Evolutionary conservation across 2,113 vertebrate genomes (phyloP), one percentile per base, ranked within the genome.

Genomic region (Epinephelus fuscoguttatus): DNA sequence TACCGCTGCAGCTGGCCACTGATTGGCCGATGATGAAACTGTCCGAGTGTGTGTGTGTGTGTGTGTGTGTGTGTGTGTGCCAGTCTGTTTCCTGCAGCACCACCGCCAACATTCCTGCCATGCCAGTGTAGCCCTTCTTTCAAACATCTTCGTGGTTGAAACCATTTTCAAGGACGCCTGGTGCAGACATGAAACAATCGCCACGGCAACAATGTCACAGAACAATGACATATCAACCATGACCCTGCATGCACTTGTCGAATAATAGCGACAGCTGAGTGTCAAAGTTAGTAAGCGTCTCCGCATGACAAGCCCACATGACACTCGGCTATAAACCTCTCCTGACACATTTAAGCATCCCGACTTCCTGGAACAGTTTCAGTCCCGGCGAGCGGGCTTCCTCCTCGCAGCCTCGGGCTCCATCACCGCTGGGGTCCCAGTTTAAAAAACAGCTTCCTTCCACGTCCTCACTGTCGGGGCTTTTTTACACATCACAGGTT

Each of bases 331-430:
- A 63, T 15, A 52, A 62, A 49, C 37, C 18, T 23, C 27, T 19
- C 30, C 40, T 33, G 70, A 82, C 80, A 81, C 62, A 76, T 0
- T 37, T 37, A 12, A 42, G 66, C 70, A n/a, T 57, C 63, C 17
- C 23, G 15, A 61, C 86, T 91, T 88, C 88, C 78, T 88, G 78
- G 75, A 84, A 82, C 80, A 73, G 55, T 74, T 77, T 3, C 50
- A 55, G 25, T 77, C 53, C 61, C 68, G 47, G 37, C 47, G 1
- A 61, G 62, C 23, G 3, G 30, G 4, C 79, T 75, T 84, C 83
- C 57, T 66, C 62, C 52, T 75, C 75, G 37, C 63, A 23, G 84
- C 78, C 67, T 49, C 53, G 12, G 86, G 70, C 83, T 69, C n/a
- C 61, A 25, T 60, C 78, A n/a, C 80, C n/a, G 27, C 71, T 17